Conservation (phyloP, 1,140 invertebrate genomes). For the Coenobita brevimanus region DNA sequence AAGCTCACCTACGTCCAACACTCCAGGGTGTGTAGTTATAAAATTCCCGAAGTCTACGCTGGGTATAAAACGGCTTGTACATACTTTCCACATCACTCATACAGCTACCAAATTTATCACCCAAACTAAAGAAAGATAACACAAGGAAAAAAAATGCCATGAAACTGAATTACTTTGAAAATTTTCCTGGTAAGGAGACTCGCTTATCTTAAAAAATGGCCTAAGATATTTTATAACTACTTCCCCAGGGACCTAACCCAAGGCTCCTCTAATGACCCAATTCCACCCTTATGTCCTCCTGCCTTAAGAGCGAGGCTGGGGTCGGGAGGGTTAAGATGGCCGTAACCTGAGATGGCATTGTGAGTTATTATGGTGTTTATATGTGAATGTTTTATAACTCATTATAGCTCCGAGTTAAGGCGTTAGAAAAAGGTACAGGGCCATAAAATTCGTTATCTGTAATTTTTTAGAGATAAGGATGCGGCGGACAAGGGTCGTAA, state of each 20-base stretch:
- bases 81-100: no score
- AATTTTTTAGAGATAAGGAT: conserved; percentile 50
- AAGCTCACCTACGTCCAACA: no score
- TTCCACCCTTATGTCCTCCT: background rate
- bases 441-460: conserved; percentile 62
- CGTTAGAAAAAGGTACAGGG: conserved; percentile 56
- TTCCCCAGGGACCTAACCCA: conserved; percentile 19
- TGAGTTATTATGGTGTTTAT: conserved; percentile 63
- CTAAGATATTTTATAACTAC: no score
- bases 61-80: no score
- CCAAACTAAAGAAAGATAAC: no score
- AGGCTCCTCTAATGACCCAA: background rate
- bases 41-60: no score
- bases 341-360: conserved; percentile 58
- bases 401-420: conserved; percentile 49
- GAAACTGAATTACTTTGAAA: no score
- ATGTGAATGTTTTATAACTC: conserved; percentile 66
- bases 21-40: no score
- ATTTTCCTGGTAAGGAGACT: no score
- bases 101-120: no score
- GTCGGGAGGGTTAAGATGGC: background rate
- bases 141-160: no score
- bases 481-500: conserved; percentile 20
- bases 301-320: background rate
- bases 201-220: no score